Percentiles rank a stretch among this genome's conserved stretches.
Evolutionary conservation across 1,140 invertebrate genomes (phyloP).

Genomic region (Lethrus apterus): DNA sequence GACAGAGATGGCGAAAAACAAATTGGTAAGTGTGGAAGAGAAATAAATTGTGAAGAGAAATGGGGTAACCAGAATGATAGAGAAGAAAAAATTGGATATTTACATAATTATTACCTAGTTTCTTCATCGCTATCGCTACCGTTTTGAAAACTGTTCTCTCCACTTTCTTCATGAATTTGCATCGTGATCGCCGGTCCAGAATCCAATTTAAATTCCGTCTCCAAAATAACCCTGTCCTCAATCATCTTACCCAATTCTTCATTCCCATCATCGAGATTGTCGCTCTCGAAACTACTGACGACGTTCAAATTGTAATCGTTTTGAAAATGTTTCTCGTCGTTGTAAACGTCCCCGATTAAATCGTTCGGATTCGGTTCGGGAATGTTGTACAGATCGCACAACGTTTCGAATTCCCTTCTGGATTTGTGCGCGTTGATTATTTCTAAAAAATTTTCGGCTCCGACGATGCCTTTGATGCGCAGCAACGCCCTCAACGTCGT

Average conservation of each 20-base stretch:
- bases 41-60: no score
- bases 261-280: constrained; percentile 19
- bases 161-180: constrained; percentile 66
- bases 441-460: constrained; percentile 52
- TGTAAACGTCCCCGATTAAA: constrained; percentile 10
- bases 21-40: no score
- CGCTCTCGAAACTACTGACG: constrained; percentile 23
- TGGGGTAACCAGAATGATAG: no score
- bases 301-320: constrained; percentile 25
- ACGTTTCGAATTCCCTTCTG: constrained; percentile 56
- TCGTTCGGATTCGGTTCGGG: neutral
- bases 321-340: constrained; percentile 17
- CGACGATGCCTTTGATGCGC: constrained; percentile 58
- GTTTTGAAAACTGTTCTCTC: constrained; percentile 35
- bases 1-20: no score
- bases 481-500: constrained; percentile 57
- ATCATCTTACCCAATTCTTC: constrained; percentile 16
- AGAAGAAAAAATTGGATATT: neutral
- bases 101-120: constrained; percentile 18
- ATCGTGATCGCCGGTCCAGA: constrained; percentile 70
- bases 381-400: constrained; percentile 57
- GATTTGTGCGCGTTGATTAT: constrained; percentile 47
- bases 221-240: constrained; percentile 59
- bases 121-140: constrained; percentile 33
- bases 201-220: constrained; percentile 73